phyloP scores from a whole-genome alignment of 2,113 vertebrate species.

The Megaleporinus macrocephalus region DNA sequence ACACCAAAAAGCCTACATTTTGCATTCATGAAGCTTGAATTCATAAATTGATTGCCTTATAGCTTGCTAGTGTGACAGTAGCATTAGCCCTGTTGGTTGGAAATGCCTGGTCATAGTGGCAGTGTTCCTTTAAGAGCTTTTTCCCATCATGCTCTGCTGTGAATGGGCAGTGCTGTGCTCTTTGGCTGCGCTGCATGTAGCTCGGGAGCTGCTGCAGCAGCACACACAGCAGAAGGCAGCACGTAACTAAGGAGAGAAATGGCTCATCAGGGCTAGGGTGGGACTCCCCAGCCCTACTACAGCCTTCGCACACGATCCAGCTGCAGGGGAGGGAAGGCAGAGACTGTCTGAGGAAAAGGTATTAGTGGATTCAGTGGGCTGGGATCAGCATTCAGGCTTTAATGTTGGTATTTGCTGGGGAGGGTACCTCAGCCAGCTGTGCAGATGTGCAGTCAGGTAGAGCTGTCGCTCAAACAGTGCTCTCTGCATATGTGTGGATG shows the following conservation, averaged over 20 bases:
- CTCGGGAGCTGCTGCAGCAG: constrained; percentile 55
- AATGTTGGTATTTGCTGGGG: constrained; percentile 20
- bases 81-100: background rate
- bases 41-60: background rate
- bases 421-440: constrained; percentile 40
- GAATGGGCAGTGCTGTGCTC: constrained; percentile 62
- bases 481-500: constrained; percentile 35
- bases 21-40: background rate
- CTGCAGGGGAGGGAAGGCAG: background rate
- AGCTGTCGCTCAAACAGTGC: constrained; percentile 42
- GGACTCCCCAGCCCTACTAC: constrained; percentile 44
- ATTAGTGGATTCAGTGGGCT: background rate
- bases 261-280: constrained; percentile 48
- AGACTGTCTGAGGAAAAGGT: background rate
- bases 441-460: constrained; percentile 24
- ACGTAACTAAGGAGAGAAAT: constrained; percentile 48
- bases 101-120: background rate
- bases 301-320: constrained; percentile 4
- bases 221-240: constrained; percentile 30
- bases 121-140: constrained; percentile 77
- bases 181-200: constrained; percentile 57
- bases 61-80: background rate
- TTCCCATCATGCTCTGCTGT: constrained; percentile 76
- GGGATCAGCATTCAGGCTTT: constrained; percentile 6
- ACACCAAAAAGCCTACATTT: no score